These are phyloP conservation scores for Calonectris borealis DNA, from an alignment of 2,113 vertebrate genomes.

Conservation along the genomic window DNA sequence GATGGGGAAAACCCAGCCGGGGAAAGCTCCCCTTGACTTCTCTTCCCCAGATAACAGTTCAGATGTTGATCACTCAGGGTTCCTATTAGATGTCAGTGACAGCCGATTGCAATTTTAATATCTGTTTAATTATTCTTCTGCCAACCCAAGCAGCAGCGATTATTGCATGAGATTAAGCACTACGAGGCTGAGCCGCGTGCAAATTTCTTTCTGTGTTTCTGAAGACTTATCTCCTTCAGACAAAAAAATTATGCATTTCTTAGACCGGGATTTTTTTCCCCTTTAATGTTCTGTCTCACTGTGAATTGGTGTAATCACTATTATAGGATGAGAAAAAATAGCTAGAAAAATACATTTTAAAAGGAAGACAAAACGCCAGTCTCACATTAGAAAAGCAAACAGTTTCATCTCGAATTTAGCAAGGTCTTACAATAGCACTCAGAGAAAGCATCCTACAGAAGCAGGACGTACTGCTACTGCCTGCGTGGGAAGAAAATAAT, in stretches of 20 bases:
- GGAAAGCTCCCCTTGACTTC: background rate
- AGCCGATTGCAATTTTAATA: background rate
- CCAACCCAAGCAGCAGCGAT: background rate
- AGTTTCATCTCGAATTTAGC: background rate
- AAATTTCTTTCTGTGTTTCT: conserved; percentile 15
- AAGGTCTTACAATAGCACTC: background rate
- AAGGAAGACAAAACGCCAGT: background rate
- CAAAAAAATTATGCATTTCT: background rate
- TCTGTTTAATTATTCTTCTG: conserved; percentile 9
- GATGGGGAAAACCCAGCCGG: background rate
- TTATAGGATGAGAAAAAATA: background rate
- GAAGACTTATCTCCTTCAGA: background rate
- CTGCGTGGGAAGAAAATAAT: background rate
- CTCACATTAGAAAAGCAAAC: background rate
- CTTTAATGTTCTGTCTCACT: background rate
- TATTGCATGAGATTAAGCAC: background rate
- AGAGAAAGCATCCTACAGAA: background rate
- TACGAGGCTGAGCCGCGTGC: background rate
- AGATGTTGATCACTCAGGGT: background rate
- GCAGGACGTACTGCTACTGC: fast-evolving
- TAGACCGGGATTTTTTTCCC: background rate
- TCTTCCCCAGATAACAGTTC: background rate
- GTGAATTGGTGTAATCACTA: background rate
- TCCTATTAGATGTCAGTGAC: background rate
- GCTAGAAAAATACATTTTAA: background rate